Evolutionary conservation across 2,888 invertebrate species (phyloP), one percentile per base, ranked within the genome.

Genomic region (Cheilosia impressa): DNA sequence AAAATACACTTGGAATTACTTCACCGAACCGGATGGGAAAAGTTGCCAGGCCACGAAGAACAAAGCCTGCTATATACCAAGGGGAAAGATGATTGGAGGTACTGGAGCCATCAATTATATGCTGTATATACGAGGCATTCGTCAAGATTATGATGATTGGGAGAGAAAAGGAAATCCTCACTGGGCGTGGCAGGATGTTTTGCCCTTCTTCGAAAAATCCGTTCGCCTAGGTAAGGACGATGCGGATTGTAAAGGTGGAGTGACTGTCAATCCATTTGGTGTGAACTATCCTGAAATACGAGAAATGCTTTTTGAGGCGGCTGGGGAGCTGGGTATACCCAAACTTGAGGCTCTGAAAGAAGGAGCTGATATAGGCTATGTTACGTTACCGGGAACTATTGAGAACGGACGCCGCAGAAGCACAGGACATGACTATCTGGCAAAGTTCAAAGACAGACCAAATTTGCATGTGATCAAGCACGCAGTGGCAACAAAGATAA

Each of bases 161-260:
- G 93, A 93, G 9, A 88, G 89, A 0, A 57, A 92, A 45, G 96
- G 96, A 0, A 95, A 95, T 88, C 79, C 89, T 0, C 94, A 94
- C 0, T 96, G 96, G 96, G 93, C 96, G 2, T 97, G 94, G 91
- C 94, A 96, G 41, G 95, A 96, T 85, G 94, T 97, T 0, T 90
- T 97, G 62, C 95, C 95, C 0, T 97, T 96, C 90, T 97, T 97
- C 90, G 95, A 95, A 90, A 97, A 96, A 90, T 97, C 97, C 0
- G 2, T 69, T 1, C 4, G 31, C 5, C 31, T 38, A 1, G 0
- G 88, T 13, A 89, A 88, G 27, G 89, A 89, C 69, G 87, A 43
- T 2, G 89, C 87, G 0, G 88, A 89, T 71, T 89, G 89, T 0
- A 72, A 79, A 57, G 91, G 91, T 4, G 93, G 93, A 27, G 87